Base-by-base conservation (phyloP, 1,140 invertebrate genomes). In the Euborellia annulipes region DNA sequence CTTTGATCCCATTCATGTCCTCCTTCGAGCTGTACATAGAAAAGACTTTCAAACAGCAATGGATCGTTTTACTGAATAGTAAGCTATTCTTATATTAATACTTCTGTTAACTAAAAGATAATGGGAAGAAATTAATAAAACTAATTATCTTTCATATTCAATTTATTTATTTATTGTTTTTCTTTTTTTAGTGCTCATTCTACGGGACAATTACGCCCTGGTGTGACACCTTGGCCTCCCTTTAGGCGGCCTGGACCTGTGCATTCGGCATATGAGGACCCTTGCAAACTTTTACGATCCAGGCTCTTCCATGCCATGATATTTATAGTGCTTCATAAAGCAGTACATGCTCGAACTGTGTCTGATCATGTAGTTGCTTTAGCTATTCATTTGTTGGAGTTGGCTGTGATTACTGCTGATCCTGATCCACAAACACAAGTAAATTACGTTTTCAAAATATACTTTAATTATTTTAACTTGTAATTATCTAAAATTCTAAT, bases 31-130 rank as follows among this genome's bases (percentile, higher is more conserved):
- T 19, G 85, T 95, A 2, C 89, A 96, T 64, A 67, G 88, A 30
- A 73, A 82, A 55, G 92, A 98, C 61, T 94, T 92, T 61, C 92
- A 96, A 65, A 77, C 82, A 14, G 89, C 91, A 2, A 79, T 96
- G 74, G 91, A 97, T 63, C 70, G 91, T 55, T 87, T 78, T 61
- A 84, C 78, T 1, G 75, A 81, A 55, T 88, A 83, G 86, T 90
- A 67, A 73, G 77, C 4, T 27, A 6, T 27, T 27, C 23, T 6
- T 27, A 6, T 27, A 27, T 27, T 27, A 27, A 27, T 27, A 4
- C 23, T 27, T 6, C 23, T 27, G 11, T 6, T 27, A 27, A 27
- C 11, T 27, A 27, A 27, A 27, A 27, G 11, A 27, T 11, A 27
- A 27, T 27, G 11, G 23, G 23, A 27, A 27, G 11, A 27, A 27